These are phyloP conservation scores for Megaustenia siamemsis DNA, from an alignment of 2,888 invertebrate genomes.

Conservation along the genomic window DNA sequence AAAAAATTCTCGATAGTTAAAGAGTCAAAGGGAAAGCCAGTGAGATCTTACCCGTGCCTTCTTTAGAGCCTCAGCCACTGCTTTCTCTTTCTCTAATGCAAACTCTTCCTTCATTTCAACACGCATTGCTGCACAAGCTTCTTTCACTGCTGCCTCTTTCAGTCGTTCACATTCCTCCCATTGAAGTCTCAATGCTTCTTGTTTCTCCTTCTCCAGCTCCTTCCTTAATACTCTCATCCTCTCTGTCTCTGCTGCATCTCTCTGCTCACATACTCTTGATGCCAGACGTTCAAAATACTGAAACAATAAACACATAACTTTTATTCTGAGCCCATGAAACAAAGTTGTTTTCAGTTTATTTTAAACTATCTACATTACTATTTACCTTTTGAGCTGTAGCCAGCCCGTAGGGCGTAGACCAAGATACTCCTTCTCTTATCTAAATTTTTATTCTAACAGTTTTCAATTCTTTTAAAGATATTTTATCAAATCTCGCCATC, in stretches of 20 bases:
- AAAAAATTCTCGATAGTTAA: no score
- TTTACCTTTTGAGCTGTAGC: no score
- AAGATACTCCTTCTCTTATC: no score
- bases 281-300: constrained; percentile 74
- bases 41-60: constrained; percentile 70
- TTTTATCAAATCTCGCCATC: no score
- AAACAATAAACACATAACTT: constrained; percentile 2
- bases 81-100: constrained; percentile 70
- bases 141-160: constrained; percentile 69
- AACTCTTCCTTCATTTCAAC: constrained; percentile 70
- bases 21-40: no score
- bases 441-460: no score
- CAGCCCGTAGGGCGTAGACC: no score
- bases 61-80: constrained; percentile 70
- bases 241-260: constrained; percentile 74
- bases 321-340: no score
- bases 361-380: no score
- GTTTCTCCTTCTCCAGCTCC: constrained; percentile 68
- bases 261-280: constrained; percentile 69
- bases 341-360: no score
- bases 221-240: constrained; percentile 69
- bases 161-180: constrained; percentile 72
- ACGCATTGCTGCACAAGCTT: constrained; percentile 68
- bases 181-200: constrained; percentile 71
- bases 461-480: no score